These are phyloP conservation scores for Phylloscopus trochiloides DNA, from an alignment of 2,113 vertebrate species.

Conservation along the genomic window DNA sequence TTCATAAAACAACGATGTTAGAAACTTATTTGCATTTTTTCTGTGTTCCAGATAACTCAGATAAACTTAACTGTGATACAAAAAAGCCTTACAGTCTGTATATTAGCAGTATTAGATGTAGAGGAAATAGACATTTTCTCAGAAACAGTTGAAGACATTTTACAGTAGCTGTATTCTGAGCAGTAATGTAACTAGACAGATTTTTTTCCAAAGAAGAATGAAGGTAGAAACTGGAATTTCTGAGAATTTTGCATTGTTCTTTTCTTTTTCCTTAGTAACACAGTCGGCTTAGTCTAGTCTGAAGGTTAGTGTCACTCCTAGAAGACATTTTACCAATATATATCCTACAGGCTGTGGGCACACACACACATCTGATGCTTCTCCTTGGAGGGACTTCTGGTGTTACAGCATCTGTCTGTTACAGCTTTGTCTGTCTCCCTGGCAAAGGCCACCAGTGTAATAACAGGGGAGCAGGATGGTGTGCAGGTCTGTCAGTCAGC, in stretches of 20 bases:
- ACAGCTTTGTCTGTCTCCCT: background rate
- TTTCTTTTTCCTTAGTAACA: background rate
- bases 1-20: background rate
- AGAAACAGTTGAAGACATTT: background rate
- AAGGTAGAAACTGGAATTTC: background rate
- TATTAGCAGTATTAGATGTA: background rate
- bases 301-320: background rate
- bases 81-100: background rate
- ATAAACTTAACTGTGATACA: background rate
- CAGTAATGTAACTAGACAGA: background rate
- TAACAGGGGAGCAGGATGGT: background rate
- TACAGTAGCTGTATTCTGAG: background rate
- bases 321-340: background rate
- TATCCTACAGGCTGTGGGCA: background rate
- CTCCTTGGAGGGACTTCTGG: background rate
- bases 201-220: background rate
- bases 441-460: background rate
- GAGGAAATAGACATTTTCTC: background rate
- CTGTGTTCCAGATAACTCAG: background rate
- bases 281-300: background rate
- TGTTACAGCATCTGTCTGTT: background rate
- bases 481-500: background rate
- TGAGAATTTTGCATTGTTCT: background rate
- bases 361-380: background rate
- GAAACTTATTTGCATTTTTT: background rate